Evolutionary conservation across 2,113 vertebrate genomes (phyloP).

Genomic region (Indicator maculatus): DNA sequence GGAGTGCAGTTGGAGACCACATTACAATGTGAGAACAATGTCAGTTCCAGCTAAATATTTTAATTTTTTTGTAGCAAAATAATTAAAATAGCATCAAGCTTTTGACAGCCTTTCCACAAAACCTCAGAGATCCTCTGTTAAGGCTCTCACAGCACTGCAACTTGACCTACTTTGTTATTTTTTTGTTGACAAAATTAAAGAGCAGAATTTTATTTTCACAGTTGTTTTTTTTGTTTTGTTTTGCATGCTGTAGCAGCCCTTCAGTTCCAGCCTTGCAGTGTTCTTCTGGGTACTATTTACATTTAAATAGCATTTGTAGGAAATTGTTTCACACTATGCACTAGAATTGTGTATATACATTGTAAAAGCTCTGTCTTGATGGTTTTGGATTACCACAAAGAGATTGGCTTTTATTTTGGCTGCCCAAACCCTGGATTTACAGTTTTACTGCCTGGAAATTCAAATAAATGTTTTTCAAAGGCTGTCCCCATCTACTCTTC

Average conservation of each 20-base stretch:
- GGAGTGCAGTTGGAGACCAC: conserved; percentile 19
- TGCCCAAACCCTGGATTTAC: background rate
- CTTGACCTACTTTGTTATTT: background rate
- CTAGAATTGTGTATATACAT: background rate
- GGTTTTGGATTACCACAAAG: background rate
- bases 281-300: background rate
- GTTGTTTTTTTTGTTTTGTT: background rate
- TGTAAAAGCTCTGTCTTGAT: background rate
- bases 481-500: background rate
- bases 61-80: background rate
- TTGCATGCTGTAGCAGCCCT: background rate
- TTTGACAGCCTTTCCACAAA: conserved; percentile 20
- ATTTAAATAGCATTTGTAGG: background rate
- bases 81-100: conserved; percentile 33
- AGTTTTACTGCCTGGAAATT: background rate
- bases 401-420: background rate
- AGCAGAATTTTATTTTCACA: background rate
- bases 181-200: background rate
- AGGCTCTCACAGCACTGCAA: background rate
- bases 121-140: background rate
- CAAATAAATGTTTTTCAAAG: background rate
- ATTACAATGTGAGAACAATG: conserved; percentile 59
- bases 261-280: background rate
- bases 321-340: background rate
- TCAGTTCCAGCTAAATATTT: conserved; percentile 33